Conservation (phyloP, 2,797 vertebrate genomes). For the Antennarius maculatus region DNA sequence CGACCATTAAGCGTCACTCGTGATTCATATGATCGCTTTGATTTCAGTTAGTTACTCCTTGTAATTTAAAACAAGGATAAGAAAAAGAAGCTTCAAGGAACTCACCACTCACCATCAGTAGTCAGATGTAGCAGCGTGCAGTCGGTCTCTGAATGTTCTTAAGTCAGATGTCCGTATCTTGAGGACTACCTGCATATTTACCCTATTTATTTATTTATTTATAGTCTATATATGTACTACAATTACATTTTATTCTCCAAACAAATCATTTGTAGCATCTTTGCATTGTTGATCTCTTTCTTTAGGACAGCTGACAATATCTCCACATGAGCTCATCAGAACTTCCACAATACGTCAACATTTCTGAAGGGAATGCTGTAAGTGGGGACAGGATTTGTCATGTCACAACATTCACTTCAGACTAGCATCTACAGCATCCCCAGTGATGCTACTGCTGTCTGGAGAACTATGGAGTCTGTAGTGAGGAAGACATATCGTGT, state of each 20-base stretch:
- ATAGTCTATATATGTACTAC: background rate
- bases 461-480: constrained; percentile 14
- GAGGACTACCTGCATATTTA: too few relatives aligned
- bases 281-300: background rate
- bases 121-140: too few relatives aligned
- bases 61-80: too few relatives aligned
- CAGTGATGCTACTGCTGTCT: constrained; percentile 11
- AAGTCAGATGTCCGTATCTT: too few relatives aligned
- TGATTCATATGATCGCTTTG: too few relatives aligned
- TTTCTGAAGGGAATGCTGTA: constrained; percentile 11
- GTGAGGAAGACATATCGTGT: constrained; percentile 23
- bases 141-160: too few relatives aligned
- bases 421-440: background rate
- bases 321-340: constrained; percentile 29
- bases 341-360: background rate
- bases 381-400: constrained; percentile 19
- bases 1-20: too few relatives aligned
- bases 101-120: too few relatives aligned
- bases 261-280: background rate
- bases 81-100: too few relatives aligned
- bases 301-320: constrained; percentile 40
- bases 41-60: too few relatives aligned
- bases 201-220: too few relatives aligned
- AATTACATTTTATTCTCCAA: background rate
- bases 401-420: constrained; percentile 9